Evolutionary conservation across 2,113 vertebrate species (phyloP), one percentile per base, ranked within the genome.

Genomic region (Romanogobio albipinnatus): DNA sequence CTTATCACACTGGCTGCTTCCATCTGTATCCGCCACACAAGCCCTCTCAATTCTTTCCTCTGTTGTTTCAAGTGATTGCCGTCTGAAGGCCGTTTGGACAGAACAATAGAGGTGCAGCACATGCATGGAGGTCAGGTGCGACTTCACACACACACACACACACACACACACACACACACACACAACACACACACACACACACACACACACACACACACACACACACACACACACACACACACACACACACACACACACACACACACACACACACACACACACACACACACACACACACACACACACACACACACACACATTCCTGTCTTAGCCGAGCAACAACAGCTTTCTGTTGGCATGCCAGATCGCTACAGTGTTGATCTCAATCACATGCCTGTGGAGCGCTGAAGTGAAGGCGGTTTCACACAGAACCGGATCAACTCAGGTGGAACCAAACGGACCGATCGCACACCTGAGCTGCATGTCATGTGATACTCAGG

Each of bases 11-110:
- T 19, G 22, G 59, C 29, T 39, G 22, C 10, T 43, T 45, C 17
- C 82, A 86, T 78, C 56, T 87, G 83, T 33, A 78, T 85, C 84
- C 79, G 51, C 62, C 76, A 24, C 43, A 33, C 59, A 17, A 29
- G 56, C 74, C 74, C 77, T 47, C 47, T 66, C 75, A 29, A 8
- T 29, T 33, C 62, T 56, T 56, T 73, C 33, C 75, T 58, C 80
- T 74, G 24, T 75, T 76, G 66, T 51, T 22, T 47, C 15, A 11
- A 74, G 62, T 59, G 76, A 75, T 83, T 56, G 49, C 22, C 39
- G 14, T 74, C 58, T 24, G 66, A 74, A 39, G 51, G 68, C 33
- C 24, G 7, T 83, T 82, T 51, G 22, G 5, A 13, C 36, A 68
- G 75, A 80, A 86, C 85, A 86, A 86, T 76, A 62, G 59, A 64